These are phyloP conservation scores for Ptychoptera contaminata DNA, from an alignment of 2,888 invertebrate genomes.

Conservation along the genomic window DNA sequence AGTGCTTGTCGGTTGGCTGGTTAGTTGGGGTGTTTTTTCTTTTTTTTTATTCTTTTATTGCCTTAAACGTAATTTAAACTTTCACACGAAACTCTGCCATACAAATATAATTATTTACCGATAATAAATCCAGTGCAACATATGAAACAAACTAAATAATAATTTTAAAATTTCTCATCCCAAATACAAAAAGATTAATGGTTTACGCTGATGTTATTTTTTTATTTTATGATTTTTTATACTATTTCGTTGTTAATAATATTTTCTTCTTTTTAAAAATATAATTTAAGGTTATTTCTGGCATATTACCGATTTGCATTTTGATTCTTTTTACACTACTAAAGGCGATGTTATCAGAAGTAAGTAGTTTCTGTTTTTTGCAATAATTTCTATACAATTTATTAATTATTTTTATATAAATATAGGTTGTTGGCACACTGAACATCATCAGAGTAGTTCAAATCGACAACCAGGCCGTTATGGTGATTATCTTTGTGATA, in stretches of 20 bases:
- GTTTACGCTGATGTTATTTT: too few species aligned
- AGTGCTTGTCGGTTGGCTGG: too few species aligned
- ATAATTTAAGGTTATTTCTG: slow-evolving; percentile 79
- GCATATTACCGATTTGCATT: slow-evolving; percentile 90
- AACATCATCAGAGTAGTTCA: slow-evolving; percentile 39
- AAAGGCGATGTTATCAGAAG: slow-evolving; percentile 61
- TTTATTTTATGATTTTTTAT: too few species aligned
- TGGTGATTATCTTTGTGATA: slow-evolving; percentile 74
- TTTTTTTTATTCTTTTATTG: too few species aligned
- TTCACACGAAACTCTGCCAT: too few species aligned
- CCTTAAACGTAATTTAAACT: too few species aligned
- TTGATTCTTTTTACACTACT: slow-evolving; percentile 67
- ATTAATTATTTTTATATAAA: slow-evolving; percentile 1
- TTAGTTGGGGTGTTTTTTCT: too few species aligned
- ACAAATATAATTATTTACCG: too few species aligned
- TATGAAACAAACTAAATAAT: too few species aligned
- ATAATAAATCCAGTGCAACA: too few species aligned
- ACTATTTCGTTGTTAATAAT: not conserved
- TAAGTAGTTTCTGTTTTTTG: slow-evolving; percentile 33
- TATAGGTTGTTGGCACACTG: slow-evolving; percentile 46
- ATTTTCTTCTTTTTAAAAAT: slow-evolving; percentile 3
- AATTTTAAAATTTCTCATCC: too few species aligned
- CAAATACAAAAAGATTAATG: too few species aligned
- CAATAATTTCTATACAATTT: slow-evolving; percentile 1
- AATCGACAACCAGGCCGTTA: slow-evolving; percentile 50